Percentiles rank a stretch among this genome's conserved stretches.
phyloP scores from a whole-genome alignment of 2,113 vertebrate species.

The Toxotes chatareus region DNA sequence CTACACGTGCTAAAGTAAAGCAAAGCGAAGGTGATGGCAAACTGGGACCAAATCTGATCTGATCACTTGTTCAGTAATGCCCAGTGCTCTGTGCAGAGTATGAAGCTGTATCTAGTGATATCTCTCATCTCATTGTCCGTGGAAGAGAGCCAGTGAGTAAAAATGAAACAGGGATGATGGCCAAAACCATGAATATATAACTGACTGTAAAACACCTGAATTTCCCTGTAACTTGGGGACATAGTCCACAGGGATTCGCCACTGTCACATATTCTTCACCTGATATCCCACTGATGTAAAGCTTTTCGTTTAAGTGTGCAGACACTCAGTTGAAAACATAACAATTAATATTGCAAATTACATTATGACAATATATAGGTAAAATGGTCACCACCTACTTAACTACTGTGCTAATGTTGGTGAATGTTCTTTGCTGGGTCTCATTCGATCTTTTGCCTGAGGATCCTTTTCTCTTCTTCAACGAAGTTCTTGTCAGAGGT shows the following conservation, averaged over 20 bases:
- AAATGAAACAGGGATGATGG: not conserved
- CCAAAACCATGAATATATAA: not conserved
- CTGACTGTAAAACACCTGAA: conserved; percentile 3
- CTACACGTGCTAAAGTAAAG: not conserved
- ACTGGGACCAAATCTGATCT: not conserved
- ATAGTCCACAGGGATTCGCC: not conserved
- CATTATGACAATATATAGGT: not conserved
- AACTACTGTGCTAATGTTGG: conserved; percentile 22
- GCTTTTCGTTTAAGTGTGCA: not conserved
- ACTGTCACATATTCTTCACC: not conserved
- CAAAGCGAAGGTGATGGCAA: not conserved
- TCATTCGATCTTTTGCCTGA: conserved; percentile 82
- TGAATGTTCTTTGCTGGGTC: conserved; percentile 17
- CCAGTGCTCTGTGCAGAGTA: not conserved
- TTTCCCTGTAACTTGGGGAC: not conserved
- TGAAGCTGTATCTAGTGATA: not conserved
- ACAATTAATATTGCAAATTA: conserved; percentile 14
- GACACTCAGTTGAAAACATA: not conserved
- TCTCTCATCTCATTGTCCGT: not conserved
- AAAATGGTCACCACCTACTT: conserved; percentile 17
- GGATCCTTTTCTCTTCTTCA: conserved; percentile 88
- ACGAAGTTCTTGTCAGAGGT: conserved; percentile 88
- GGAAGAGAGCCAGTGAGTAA: not conserved
- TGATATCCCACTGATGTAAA: not conserved
- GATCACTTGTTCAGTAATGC: not conserved